Conservation (phyloP, 2,888 invertebrate species). For the Neocrepidodera transversa region DNA sequence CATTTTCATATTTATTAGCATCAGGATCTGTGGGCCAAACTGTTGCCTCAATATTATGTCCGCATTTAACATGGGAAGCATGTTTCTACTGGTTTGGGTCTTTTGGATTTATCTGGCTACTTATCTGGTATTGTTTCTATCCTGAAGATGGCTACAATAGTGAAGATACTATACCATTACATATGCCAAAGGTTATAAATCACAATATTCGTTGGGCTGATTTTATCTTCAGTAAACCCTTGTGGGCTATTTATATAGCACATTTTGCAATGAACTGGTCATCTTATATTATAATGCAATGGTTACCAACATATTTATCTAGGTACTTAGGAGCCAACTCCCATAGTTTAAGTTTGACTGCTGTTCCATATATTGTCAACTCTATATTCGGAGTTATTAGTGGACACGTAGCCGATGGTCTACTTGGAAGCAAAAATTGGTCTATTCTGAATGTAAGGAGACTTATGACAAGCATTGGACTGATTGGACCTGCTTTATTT, state of each 20-base stretch:
- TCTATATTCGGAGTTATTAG: slow-evolving; percentile 74
- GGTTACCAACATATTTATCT: slow-evolving; percentile 77
- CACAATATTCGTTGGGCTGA: slow-evolving; percentile 69
- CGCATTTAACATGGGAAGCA: slow-evolving; percentile 71
- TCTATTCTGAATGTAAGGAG: slow-evolving; percentile 73
- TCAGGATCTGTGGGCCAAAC: slow-evolving; percentile 79
- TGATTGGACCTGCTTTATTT: slow-evolving; percentile 76
- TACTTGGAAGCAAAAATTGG: slow-evolving; percentile 64
- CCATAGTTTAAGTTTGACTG: slow-evolving; percentile 74
- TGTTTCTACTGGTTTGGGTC: slow-evolving; percentile 74
- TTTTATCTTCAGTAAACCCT: slow-evolving; percentile 71
- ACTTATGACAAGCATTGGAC: slow-evolving; percentile 75
- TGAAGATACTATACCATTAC: slow-evolving; percentile 66
- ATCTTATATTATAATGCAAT: slow-evolving; percentile 81
- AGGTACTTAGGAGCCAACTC: slow-evolving; percentile 69
- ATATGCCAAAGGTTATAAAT: slow-evolving; percentile 64
- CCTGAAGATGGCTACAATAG: slow-evolving; percentile 62
- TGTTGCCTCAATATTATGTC: slow-evolving; percentile 74
- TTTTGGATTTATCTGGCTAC: slow-evolving; percentile 72
- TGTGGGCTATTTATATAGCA: slow-evolving; percentile 77
- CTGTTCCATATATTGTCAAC: slow-evolving; percentile 77
- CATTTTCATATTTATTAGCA: slow-evolving; percentile 76
- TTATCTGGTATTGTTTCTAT: slow-evolving; percentile 70
- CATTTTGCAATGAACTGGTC: slow-evolving; percentile 85
- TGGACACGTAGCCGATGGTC: slow-evolving; percentile 75